Conservation (phyloP, 2,888 invertebrate species). For the Bugula neritina region DNA sequence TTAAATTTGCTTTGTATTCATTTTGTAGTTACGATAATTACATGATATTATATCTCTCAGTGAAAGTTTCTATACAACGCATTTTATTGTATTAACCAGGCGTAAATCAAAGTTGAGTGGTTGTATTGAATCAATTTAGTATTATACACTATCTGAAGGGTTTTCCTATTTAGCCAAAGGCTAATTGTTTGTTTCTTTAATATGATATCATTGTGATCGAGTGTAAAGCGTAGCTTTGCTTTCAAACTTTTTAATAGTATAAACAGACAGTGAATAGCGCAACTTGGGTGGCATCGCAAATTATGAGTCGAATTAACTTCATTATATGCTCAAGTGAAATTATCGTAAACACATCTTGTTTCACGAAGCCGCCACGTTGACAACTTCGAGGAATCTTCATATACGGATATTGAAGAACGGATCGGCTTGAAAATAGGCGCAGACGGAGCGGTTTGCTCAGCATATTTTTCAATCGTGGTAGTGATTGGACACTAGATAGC, state of each 20-base stretch:
- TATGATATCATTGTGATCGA: conserved; percentile 20
- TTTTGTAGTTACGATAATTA: no score
- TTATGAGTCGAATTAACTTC: conserved; percentile 18
- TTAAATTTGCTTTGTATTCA: no score
- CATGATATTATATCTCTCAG: no score
- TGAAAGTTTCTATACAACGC: no score
- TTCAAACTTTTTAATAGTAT: conserved; percentile 21
- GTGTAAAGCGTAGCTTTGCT: conserved; percentile 8
- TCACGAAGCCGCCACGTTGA: not conserved
- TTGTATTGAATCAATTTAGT: conserved; percentile 17
- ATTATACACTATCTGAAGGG: conserved; percentile 8
- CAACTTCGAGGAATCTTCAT: no score
- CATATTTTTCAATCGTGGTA: no score
- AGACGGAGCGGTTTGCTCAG: no score
- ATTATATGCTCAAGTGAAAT: not conserved
- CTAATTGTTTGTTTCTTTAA: conserved; percentile 27
- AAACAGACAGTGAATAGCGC: conserved; percentile 17
- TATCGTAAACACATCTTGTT: not conserved
- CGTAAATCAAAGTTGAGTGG: not conserved
- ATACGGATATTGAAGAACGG: no score
- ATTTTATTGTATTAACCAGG: not conserved
- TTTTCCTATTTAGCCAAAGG: conserved; percentile 18
- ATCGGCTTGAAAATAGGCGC: no score
- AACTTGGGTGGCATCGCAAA: conserved; percentile 24
- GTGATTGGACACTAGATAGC: no score